Base-by-base conservation (phyloP, 2,888 invertebrate species). In the Spicauda simplicius region DNA sequence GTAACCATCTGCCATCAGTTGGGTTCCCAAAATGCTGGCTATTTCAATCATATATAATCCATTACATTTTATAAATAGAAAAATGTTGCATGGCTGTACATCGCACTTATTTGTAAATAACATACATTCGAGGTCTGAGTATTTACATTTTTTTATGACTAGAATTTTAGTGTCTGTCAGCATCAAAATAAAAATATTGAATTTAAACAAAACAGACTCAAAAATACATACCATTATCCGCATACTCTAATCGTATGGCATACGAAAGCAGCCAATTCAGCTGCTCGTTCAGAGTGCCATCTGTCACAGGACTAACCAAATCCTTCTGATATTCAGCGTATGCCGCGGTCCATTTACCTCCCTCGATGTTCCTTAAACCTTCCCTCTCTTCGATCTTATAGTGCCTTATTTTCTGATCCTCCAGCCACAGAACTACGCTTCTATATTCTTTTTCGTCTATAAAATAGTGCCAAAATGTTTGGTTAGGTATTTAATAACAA, bases 361-460 rank as follows among this genome's bases (percentile, higher is more conserved):
- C 91, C 4, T 94, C 93, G 1, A 96, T 94, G 73, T 96, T 95
- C 54, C 97, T 94, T n/a, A 99, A 85, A 0, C 91, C 94, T 72
- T 94, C 95, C 12, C 98, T 93, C 72, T 97, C 97, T 80, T 98
- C 97, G 67, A 97, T 96, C 81, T 96, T 96, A 76, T 97, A 98
- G 74, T 96, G 96, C 12, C 98, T 95, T 73, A 99, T 98, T 88
- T 97, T 98, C 84, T 98, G 98, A 81, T 98, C 97, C 88, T 99
- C 99, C 64, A 99, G 84, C 99, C 99, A 99, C 0, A 97, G 88
- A 20, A 98, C 94, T 25, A 98, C 93, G 79, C 96, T 96, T 60
- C 97, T 95, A 81, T 97, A 96, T 78, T 97, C 95, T 71, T 94
- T 95, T 74, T 96, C 95, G 91, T 98, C 98, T 98, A 84, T 3